Percentiles rank a stretch among this genome's conserved stretches.
These are phyloP conservation scores for Phrynosoma platyrhinos DNA, from an alignment of 2,113 vertebrate genomes.

Conservation along the genomic window DNA sequence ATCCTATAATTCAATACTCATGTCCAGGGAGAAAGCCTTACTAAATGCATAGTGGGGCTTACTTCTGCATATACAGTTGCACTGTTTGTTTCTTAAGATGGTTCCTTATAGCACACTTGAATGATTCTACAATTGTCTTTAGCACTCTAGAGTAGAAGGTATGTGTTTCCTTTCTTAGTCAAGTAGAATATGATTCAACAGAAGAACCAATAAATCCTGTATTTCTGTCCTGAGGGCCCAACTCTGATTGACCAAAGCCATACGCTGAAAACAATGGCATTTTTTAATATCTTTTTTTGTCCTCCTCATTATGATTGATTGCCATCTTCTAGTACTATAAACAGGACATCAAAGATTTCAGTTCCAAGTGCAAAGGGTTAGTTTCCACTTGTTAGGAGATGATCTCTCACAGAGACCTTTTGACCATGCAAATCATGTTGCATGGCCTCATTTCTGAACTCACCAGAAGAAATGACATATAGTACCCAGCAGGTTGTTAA, in stretches of 20 bases:
- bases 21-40: not conserved
- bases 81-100: not conserved
- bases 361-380: not conserved
- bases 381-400: not conserved
- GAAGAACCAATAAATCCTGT: conserved; percentile 24
- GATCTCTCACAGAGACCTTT: conserved; percentile 19
- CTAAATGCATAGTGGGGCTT: not conserved
- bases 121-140: not conserved
- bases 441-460: not conserved
- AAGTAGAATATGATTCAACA: not conserved
- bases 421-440: not conserved
- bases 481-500: not conserved
- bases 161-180: not conserved
- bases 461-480: not conserved
- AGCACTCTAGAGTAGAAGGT: not conserved
- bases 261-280: not conserved
- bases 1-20: not conserved
- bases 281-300: not conserved
- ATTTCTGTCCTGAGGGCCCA: fast-evolving
- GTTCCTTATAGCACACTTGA: not conserved
- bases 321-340: conserved; percentile 20
- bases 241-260: not conserved
- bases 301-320: not conserved
- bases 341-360: not conserved
- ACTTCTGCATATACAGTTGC: not conserved